A percentile compares a stretch with the other conserved stretches of the same genome.
phyloP scores from a whole-genome alignment of 2,797 vertebrate species.

The Chaunax sp. region DNA sequence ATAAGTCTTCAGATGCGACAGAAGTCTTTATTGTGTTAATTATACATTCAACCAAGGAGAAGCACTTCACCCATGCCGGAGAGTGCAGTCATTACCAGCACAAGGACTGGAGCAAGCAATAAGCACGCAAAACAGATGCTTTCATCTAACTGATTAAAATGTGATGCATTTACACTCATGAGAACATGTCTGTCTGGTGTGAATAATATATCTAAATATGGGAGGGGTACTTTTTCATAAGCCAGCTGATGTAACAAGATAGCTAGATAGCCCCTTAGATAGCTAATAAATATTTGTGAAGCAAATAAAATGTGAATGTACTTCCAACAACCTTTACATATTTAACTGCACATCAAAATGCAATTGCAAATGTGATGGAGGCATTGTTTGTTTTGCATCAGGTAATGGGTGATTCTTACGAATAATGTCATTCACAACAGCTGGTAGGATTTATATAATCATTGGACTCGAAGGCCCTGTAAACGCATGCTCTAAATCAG shows the following conservation, averaged over 20 bases:
- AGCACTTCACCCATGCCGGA: conserved; percentile 62
- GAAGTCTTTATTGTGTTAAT: conserved; percentile 83
- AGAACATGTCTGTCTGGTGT: conserved; percentile 59
- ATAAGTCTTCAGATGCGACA: conserved; percentile 72
- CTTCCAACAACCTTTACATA: background rate
- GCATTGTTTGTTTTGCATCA: background rate
- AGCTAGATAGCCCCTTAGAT: conserved; percentile 28
- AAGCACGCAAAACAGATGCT: conserved; percentile 78
- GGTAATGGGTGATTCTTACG: background rate
- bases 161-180: conserved; percentile 62
- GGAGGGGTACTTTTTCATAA: conserved; percentile 43
- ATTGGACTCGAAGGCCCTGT: background rate
- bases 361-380: background rate
- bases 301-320: conserved; percentile 19
- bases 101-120: conserved; percentile 73
- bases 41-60: conserved; percentile 79
- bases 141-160: conserved; percentile 78
- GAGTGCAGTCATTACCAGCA: conserved; percentile 74
- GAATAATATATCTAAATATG: conserved; percentile 59
- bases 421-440: background rate
- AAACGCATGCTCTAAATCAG: background rate
- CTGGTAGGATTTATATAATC: background rate
- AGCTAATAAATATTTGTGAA: conserved; percentile 16
- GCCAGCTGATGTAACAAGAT: conserved; percentile 13
- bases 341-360: conserved; percentile 13